Percentiles rank a stretch among this genome's conserved stretches.
Evolutionary conservation across 1,140 invertebrate species (phyloP).

Genomic region (Venustaconcha ellipsiformis): DNA sequence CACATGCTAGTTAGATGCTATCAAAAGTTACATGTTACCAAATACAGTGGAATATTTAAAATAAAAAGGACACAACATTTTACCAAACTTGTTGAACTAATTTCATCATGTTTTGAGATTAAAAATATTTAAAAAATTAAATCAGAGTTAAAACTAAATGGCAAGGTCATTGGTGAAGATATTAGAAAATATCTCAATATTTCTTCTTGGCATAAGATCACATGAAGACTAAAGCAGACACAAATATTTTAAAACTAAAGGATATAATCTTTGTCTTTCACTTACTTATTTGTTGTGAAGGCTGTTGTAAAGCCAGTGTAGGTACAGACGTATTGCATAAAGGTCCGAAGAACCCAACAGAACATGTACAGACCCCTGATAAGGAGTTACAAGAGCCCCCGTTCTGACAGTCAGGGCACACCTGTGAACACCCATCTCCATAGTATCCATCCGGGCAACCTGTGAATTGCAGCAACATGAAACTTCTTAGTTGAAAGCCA

Average conservation of each 20-base stretch:
- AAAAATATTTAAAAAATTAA: background rate
- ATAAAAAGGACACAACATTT: background rate
- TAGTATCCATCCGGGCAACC: conserved; percentile 44
- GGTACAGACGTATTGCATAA: conserved; percentile 72
- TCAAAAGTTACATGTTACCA: background rate
- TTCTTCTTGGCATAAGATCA: background rate
- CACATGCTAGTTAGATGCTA: background rate
- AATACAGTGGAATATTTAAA: background rate
- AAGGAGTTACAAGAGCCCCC: conserved; percentile 70
- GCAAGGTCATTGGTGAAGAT: background rate
- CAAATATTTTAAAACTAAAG: background rate
- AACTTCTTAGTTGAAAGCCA: background rate
- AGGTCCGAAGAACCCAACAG: conserved; percentile 79
- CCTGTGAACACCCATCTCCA: conserved; percentile 45
- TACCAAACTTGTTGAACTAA: too few relatives aligned
- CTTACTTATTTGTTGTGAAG: background rate
- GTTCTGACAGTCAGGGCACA: conserved; percentile 45
- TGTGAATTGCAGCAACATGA: conserved; percentile 6
- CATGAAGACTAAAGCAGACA: background rate
- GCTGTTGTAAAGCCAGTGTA: background rate
- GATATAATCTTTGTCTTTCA: background rate
- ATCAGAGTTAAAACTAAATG: too few relatives aligned
- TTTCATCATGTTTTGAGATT: background rate
- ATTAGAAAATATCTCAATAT: background rate
- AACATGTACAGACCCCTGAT: conserved; percentile 83